Base-by-base conservation (phyloP, 2,888 invertebrate genomes). In the Eretmocerus hayati region DNA sequence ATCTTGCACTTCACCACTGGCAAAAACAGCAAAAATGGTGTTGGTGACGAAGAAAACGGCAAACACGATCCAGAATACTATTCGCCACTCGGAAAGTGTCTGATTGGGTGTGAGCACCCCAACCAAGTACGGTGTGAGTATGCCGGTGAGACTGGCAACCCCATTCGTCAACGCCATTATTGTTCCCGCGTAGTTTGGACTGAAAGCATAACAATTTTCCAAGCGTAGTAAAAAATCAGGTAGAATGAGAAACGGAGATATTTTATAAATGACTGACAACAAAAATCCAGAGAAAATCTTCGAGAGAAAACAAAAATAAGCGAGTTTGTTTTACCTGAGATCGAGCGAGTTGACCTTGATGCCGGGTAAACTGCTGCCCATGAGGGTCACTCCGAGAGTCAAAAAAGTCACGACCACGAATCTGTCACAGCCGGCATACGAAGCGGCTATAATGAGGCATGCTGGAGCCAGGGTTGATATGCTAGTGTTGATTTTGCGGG, bases 61-160 rank as follows among this genome's bases (percentile, higher is more conserved):
- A 8, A 87, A 77, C 37, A 87, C 81, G 26, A 90, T 82, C 85
- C 88, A 88, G 67, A 90, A 90, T 0, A 90, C 88, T 0, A 77
- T 62, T 23, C 84, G 76, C 90, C 90, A 90, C 73, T 88, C 81
- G 21, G 71, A 67, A 4, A 65, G 46, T 0, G 58, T 58, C 3
- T 61, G 60, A 22, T 67, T 38, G 0, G 60, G 60, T 1, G 84
- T 82, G 56, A 84, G 67, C 26, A 80, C 71, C 15, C 84, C 83
- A 22, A 84, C 83, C 30, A 84, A 74, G 58, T 79, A 80, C 1
- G 84, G 84, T 1, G 83, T 81, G 19, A 85, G 72, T 57, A 85
- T 83, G 22, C 85, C 85, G 1, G 84, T 81, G n/a, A 84, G 75
- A 1, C 84, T 84, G 18, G 84, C 85, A 38, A 84, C 81, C 0